Base-by-base conservation (phyloP, 2,113 vertebrate species). In the Athene noctua region DNA sequence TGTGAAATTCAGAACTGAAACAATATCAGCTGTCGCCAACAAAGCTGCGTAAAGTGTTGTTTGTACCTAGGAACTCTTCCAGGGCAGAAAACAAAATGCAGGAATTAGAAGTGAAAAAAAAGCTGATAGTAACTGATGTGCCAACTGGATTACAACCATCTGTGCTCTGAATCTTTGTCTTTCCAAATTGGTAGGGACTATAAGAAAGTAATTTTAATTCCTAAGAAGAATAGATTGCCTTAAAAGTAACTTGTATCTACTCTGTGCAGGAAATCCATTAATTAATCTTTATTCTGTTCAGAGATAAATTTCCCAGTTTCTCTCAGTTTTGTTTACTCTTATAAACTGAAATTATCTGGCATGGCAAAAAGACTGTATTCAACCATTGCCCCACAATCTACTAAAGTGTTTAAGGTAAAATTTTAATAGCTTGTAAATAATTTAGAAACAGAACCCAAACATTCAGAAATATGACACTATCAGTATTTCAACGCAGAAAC, bases 1-100 rank as follows among this genome's bases (percentile, higher is more conserved):
- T 84, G 80, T 81, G 82, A 91, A 88, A 86, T 92, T 92, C 94
- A 87, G 83, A 92, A 84, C 52, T 65, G 86, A 92, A 94, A 94
- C 51, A 88, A 67, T 89, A 94, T 91, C 63, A 71, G 54, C 63
- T 75, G 52, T 65, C 2, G 4, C 83, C 73, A 80, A 44, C 44
- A 95, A 94, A 88, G 80, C 61, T 71, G 23, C 0, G 4, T 80
- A 55, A 83, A 94, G 1, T 71, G 52, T 36, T 92, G 55, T 89
- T 92, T 84, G 71, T 81, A 81, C 42, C 77, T 75, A 65, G 47
- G 65, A 88, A 79, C 67, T 80, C 52, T 94, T 93, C n/a, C 92
- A 96, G 73, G 59, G 36, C 72, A 84, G 51, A 92, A 96, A 95
- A 92, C 62, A 88, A 96, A 96, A 70, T 11, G 15, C 70, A 81